Conservation (phyloP, 2,888 invertebrate species). For the Criorhina ranunculi region DNA sequence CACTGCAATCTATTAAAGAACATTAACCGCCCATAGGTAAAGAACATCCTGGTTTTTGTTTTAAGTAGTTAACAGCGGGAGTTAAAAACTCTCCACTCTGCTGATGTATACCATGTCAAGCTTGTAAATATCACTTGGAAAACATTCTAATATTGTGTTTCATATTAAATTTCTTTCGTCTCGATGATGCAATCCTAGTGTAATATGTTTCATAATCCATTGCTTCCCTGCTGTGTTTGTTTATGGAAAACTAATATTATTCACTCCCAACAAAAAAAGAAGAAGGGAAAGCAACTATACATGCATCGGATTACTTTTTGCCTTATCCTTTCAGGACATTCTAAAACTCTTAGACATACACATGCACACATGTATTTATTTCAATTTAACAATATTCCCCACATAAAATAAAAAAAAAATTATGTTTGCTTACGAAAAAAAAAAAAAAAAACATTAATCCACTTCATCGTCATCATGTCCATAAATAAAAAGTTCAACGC, state of each 20-base stretch:
- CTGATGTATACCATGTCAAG: not conserved
- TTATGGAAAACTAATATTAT: slow-evolving; percentile 61
- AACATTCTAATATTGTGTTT: not conserved
- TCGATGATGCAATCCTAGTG: not conserved
- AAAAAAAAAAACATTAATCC: slow-evolving; percentile 63
- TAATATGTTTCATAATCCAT: slow-evolving; percentile 47
- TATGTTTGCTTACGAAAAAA: slow-evolving; percentile 55
- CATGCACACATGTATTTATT: slow-evolving; percentile 32
- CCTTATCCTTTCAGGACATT: slow-evolving; percentile 52
- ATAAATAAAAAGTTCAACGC: slow-evolving; percentile 63
- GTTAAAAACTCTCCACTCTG: not conserved
- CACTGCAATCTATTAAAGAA: too few species aligned
- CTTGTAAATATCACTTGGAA: not conserved
- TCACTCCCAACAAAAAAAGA: slow-evolving; percentile 33
- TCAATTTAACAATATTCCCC: slow-evolving; percentile 52
- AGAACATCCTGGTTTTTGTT: slow-evolving; percentile 1
- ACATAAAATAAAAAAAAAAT: slow-evolving; percentile 31
- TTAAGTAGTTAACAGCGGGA: slow-evolving; percentile 5
- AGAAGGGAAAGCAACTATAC: not conserved
- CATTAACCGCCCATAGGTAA: too few species aligned
- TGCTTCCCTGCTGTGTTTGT: slow-evolving; percentile 61
- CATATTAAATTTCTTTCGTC: not conserved
- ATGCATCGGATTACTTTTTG: slow-evolving; percentile 51
- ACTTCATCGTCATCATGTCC: slow-evolving; percentile 68
- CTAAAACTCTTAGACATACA: not conserved